phyloP scores from a whole-genome alignment of 1,140 invertebrate species.

The Ptiloglossa arizonensis region DNA sequence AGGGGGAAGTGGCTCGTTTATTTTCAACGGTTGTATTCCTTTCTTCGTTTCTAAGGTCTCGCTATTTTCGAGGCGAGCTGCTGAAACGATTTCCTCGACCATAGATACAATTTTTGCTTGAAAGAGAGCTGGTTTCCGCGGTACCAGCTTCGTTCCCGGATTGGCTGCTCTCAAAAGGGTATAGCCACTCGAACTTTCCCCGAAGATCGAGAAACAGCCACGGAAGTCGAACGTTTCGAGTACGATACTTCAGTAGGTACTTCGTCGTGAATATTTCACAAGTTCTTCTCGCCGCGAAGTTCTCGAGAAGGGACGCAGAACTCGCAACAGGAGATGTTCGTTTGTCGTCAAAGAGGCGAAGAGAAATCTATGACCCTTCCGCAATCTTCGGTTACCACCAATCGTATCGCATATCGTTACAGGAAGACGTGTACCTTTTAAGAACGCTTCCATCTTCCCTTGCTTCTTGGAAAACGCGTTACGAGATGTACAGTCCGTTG shows the following conservation, averaged over 20 bases:
- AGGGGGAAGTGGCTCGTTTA: not conserved
- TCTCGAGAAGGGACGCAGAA: slow-evolving; percentile 4
- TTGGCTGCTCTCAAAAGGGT: not conserved
- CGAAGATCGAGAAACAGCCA: not conserved
- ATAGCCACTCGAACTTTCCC: not conserved
- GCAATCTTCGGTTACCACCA: too few relatives aligned
- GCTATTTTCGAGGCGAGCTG: not conserved
- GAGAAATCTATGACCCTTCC: slow-evolving; percentile 8
- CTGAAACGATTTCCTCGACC: not conserved
- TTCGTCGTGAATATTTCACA: not conserved
- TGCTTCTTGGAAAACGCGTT: too few relatives aligned
- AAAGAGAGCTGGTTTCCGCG: not conserved
- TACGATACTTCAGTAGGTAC: not conserved
- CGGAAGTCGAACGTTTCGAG: slow-evolving; percentile 9
- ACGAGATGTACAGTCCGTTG: too few relatives aligned
- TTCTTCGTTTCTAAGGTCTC: not conserved
- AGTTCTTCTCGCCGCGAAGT: not conserved
- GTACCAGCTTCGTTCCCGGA: not conserved
- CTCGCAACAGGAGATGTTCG: not conserved
- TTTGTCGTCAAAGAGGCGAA: slow-evolving; percentile 15
- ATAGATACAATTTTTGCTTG: not conserved
- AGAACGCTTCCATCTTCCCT: too few relatives aligned
- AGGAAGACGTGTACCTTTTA: too few relatives aligned
- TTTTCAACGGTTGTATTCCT: not conserved
- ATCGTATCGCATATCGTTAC: too few relatives aligned